A percentile compares a stretch with the other conserved stretches of the same genome.
Evolutionary conservation across 2,888 invertebrate genomes (phyloP).

Genomic region (Cryptocephalus moraei): DNA sequence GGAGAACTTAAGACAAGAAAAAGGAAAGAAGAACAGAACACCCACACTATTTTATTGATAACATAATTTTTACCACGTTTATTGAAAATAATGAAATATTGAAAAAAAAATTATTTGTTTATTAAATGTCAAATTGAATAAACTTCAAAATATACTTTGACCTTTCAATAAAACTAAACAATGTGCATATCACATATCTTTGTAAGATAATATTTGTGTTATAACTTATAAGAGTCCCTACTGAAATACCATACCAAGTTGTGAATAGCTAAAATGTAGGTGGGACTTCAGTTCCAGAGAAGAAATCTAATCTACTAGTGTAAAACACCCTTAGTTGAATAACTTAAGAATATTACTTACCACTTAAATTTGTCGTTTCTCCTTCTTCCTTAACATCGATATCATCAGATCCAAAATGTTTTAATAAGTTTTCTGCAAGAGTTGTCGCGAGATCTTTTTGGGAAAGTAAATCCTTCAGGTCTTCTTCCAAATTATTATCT

Average conservation of each 20-base stretch:
- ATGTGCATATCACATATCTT: neutral
- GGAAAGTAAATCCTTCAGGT: conserved; percentile 60
- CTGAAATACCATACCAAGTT: too few species aligned
- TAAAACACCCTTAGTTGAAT: too few species aligned
- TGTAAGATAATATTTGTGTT: neutral
- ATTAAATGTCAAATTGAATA: too few species aligned
- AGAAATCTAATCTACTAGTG: neutral
- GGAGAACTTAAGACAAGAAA: too few species aligned
- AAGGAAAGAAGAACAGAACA: too few species aligned
- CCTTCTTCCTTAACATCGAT: conserved; percentile 40
- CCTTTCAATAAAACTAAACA: too few species aligned
- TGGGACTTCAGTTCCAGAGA: conserved; percentile 6
- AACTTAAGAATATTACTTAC: conserved; percentile 3
- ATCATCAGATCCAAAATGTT: conserved; percentile 70
- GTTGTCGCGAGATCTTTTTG: conserved; percentile 68
- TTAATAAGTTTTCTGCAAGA: conserved; percentile 78
- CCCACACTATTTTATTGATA: too few species aligned
- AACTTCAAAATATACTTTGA: too few species aligned
- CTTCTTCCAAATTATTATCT: conserved; percentile 54
- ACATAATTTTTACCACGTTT: too few species aligned
- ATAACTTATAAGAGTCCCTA: neutral
- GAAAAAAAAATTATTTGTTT: too few species aligned
- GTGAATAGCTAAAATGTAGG: conserved; percentile 2
- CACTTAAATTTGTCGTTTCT: conserved; percentile 12
- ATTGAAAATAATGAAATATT: too few species aligned